These are phyloP conservation scores for Helarctos malayanus DNA, from an alignment of 2,797 vertebrate species.

Conservation along the genomic window DNA sequence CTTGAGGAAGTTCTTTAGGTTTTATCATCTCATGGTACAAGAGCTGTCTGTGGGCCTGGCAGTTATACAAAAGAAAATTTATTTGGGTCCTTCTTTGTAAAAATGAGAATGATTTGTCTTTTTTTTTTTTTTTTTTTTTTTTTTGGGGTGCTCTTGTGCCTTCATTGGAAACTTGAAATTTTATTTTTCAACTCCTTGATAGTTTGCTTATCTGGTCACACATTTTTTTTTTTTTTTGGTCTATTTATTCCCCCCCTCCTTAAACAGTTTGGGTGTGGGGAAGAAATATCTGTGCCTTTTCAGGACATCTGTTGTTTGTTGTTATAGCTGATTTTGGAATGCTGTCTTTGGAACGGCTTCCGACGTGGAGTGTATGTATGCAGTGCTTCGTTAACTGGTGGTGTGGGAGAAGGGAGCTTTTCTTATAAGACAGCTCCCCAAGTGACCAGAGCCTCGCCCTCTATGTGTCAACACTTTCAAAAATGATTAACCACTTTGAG, in stretches of 20 bases:
- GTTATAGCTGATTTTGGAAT: slow-evolving; percentile 76
- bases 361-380: background rate
- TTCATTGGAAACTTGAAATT: slow-evolving; percentile 5
- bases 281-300: slow-evolving; percentile 35
- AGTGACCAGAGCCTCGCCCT: slow-evolving; percentile 64
- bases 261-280: background rate
- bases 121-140: background rate
- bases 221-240: background rate
- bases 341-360: slow-evolving; percentile 65
- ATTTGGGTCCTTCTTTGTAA: slow-evolving; percentile 57
- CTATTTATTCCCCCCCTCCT: background rate
- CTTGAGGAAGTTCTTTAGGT: slow-evolving; percentile 51
- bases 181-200: background rate
- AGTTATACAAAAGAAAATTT: slow-evolving; percentile 49
- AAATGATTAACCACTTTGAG: slow-evolving; percentile 75
- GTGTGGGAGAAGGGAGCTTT: slow-evolving; percentile 60
- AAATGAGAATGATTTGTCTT: slow-evolving; percentile 41
- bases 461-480: slow-evolving; percentile 73
- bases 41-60: slow-evolving; percentile 32
- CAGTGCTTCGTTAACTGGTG: slow-evolving; percentile 42
- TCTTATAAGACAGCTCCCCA: slow-evolving; percentile 47
- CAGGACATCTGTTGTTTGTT: slow-evolving; percentile 80
- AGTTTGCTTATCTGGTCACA: slow-evolving; percentile 25
- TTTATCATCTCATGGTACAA: slow-evolving; percentile 54
- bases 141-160: background rate